Percentiles rank a stretch among this genome's conserved stretches.
These are phyloP conservation scores for Drosophila littoralis DNA, from an alignment of 1,140 invertebrate genomes.

Conservation along the genomic window DNA sequence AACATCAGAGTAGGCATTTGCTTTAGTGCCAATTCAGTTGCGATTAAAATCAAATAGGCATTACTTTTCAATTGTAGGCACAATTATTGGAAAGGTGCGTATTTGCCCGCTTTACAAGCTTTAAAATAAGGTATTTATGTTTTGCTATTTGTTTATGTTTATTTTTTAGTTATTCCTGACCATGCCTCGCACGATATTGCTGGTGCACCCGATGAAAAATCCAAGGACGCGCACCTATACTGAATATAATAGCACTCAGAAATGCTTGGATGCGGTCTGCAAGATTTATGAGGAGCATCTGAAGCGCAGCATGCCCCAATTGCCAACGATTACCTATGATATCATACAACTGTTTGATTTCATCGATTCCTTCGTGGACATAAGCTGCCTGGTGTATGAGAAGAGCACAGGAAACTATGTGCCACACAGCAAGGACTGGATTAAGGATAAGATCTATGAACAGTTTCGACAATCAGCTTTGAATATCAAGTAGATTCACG, in stretches of 20 bases:
- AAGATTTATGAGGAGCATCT: slow-evolving; percentile 97
- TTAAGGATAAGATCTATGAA: slow-evolving; percentile 99
- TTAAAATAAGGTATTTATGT: too few relatives aligned
- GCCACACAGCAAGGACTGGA: slow-evolving; percentile 99
- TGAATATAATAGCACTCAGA: slow-evolving; percentile 96
- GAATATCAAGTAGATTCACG: too few relatives aligned
- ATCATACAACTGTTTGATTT: slow-evolving; percentile 98
- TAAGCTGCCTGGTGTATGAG: slow-evolving; percentile 97
- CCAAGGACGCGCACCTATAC: slow-evolving; percentile 97
- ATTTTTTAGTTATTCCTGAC: neutral
- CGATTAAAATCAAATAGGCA: neutral
- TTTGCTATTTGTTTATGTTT: neutral
- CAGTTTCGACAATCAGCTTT: slow-evolving; percentile 94
- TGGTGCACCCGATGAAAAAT: slow-evolving; percentile 94
- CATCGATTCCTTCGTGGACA: slow-evolving; percentile 96
- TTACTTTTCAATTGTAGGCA: neutral
- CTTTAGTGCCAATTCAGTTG: neutral
- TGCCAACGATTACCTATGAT: slow-evolving; percentile 98
- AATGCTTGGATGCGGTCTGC: slow-evolving; percentile 97
- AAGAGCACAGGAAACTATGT: slow-evolving; percentile 96
- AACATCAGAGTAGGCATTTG: neutral
- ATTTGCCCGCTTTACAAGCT: neutral
- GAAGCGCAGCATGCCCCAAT: slow-evolving; percentile 95
- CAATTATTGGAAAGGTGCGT: neutral
- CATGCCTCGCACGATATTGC: slow-evolving; percentile 95